These are phyloP conservation scores for Catharus minimus DNA, from an alignment of 2,113 vertebrate genomes.

Conservation along the genomic window DNA sequence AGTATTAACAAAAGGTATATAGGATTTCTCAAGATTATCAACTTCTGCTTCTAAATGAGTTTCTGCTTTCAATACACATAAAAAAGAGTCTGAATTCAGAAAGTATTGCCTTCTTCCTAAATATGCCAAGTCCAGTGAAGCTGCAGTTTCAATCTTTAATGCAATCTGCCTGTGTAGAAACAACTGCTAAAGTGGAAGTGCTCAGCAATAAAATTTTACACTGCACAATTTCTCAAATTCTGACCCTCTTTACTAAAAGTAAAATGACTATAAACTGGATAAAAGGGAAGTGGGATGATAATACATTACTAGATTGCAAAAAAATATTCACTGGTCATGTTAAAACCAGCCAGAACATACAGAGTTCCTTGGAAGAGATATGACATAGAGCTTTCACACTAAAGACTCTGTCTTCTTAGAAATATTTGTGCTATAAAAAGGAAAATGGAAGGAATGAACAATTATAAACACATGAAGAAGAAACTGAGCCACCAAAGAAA, in stretches of 20 bases:
- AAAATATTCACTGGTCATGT: neutral
- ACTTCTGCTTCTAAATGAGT: neutral
- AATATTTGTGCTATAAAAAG: neutral
- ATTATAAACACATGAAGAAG: neutral
- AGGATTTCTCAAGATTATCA: neutral
- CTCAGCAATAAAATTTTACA: neutral
- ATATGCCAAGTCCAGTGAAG: neutral
- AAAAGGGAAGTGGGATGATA: neutral
- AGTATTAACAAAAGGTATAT: neutral
- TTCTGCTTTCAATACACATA: neutral
- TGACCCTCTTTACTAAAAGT: neutral
- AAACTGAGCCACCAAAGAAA: neutral
- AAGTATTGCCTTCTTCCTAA: neutral
- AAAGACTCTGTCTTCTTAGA: neutral
- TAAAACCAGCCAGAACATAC: neutral
- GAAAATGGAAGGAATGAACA: neutral
- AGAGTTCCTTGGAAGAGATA: neutral
- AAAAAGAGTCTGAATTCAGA: neutral
- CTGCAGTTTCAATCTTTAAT: conserved; percentile 4
- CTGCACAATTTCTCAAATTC: neutral
- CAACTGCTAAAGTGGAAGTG: neutral
- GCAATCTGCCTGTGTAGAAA: neutral
- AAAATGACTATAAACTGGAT: neutral
- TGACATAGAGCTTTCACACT: neutral
- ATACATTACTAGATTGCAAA: neutral